Conservation (phyloP, 2,888 invertebrate genomes). For the Acanthacorydalis orientalis region DNA sequence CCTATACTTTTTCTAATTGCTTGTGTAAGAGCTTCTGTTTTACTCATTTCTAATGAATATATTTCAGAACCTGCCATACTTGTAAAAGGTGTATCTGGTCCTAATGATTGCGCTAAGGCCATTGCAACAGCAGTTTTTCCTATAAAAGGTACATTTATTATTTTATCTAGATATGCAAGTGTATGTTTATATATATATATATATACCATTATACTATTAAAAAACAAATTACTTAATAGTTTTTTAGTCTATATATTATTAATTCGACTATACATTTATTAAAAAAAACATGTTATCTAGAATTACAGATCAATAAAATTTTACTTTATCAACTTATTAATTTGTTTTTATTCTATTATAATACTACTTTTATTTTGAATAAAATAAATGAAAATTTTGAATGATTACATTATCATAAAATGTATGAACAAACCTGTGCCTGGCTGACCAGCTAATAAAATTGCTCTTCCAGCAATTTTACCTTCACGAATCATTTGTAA, state of each 20-base stretch:
- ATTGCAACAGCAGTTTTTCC: conserved; percentile 99
- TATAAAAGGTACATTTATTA: conserved; percentile 21
- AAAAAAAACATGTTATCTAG: no score
- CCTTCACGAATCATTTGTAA: conserved; percentile 98
- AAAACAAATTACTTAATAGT: no score
- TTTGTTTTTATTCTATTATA: no score
- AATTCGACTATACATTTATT: no score
- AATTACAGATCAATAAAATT: no score
- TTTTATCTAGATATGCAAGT: no score
- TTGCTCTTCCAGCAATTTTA: conserved; percentile 90
- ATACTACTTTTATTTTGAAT: no score
- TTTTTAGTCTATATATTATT: no score
- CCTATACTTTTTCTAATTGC: conserved; percentile 95
- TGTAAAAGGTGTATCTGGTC: conserved; percentile 93
- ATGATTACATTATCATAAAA: neutral
- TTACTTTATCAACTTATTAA: no score
- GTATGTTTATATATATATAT: no score
- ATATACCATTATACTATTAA: no score
- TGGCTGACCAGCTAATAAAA: conserved; percentile 90
- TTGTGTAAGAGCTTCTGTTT: conserved; percentile 95
- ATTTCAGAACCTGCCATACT: conserved; percentile 98
- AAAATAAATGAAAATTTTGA: neutral
- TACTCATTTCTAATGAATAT: conserved; percentile 96
- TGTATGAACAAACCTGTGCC: conserved; percentile 36
- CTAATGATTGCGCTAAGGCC: conserved; percentile 85